Base-by-base conservation (phyloP, 2,888 invertebrate genomes). In the Microchrysa polita region DNA sequence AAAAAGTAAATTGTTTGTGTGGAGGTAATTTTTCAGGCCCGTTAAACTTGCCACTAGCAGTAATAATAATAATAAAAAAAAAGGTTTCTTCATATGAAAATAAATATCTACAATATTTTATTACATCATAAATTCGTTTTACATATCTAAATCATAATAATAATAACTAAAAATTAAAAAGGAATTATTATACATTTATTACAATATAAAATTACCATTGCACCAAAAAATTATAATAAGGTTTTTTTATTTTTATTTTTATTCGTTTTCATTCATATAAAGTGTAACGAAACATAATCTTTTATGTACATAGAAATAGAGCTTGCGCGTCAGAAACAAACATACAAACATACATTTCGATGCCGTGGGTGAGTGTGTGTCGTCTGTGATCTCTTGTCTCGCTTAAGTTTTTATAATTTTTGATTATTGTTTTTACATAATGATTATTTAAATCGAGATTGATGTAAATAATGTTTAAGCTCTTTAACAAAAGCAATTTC, bases 31-130 rank as follows among this genome's bases (percentile, higher is more conserved):
- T 27, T n/a, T 48, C 48, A 48, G 48, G 27, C 48, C 16, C 14
- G 48, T 48, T 48, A 48, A 48, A 5, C 4, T n/a, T n/a, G n/a
- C n/a, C n/a, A n/a, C n/a, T n/a, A n/a, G n/a, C n/a, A n/a, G n/a
- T n/a, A n/a, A n/a, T n/a, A 10, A 4, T 12, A 48, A 48, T 48
- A n/a, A 34, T 18, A 61, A 61, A 23, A 55, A 55, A 69, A 67
- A 67, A 69, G 57, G 55, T 34, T 55, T 22, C 55, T 55, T 40
- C 55, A 55, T 69, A 55, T 69, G 69, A 34, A 69, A 69, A 69
- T 69, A 69, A 69, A 69, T 69, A 69, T 69, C 57, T 69, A 69
- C 69, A 69, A 55, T 67, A 67, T 67, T 69, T 55, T 55, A 69
- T 69, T 67, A 67, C 67, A 27, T 61, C 48, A n/a, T n/a, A 48